A percentile compares a stretch with the other conserved stretches of the same genome.
Conservation (phyloP, 2,797 vertebrate genomes). For the Delichon dasypus region DNA sequence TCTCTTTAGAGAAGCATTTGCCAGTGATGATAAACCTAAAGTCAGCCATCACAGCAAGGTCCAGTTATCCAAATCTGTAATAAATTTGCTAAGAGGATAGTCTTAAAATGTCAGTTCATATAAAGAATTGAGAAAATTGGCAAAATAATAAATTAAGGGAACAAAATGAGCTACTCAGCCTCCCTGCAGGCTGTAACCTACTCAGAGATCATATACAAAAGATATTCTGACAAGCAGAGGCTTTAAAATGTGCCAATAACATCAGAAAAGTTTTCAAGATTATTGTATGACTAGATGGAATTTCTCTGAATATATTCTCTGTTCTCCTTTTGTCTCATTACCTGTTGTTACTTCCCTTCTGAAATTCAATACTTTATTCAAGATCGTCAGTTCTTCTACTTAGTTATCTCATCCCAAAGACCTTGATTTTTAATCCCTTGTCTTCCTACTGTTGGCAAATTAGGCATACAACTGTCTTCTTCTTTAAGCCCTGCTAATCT, state of each 20-base stretch:
- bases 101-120: slow-evolving; percentile 23
- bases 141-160: neutral
- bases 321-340: neutral
- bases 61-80: neutral
- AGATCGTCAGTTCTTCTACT: neutral
- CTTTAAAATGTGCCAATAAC: neutral
- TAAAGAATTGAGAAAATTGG: neutral
- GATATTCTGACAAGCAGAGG: neutral
- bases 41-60: neutral
- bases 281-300: neutral
- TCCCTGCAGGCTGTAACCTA: neutral
- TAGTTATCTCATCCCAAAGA: neutral
- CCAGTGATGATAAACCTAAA: neutral
- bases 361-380: neutral
- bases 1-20: neutral
- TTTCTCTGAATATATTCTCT: neutral
- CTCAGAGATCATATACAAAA: neutral
- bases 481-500: neutral
- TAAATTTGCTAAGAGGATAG: neutral
- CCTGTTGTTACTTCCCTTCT: neutral
- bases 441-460: neutral
- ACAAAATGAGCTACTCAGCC: neutral
- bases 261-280: neutral
- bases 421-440: neutral
- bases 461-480: neutral